Evolutionary conservation across 2,888 invertebrate species (phyloP), one percentile per base, ranked within the genome.

Genomic region (Hemicrepidius hirtus): DNA sequence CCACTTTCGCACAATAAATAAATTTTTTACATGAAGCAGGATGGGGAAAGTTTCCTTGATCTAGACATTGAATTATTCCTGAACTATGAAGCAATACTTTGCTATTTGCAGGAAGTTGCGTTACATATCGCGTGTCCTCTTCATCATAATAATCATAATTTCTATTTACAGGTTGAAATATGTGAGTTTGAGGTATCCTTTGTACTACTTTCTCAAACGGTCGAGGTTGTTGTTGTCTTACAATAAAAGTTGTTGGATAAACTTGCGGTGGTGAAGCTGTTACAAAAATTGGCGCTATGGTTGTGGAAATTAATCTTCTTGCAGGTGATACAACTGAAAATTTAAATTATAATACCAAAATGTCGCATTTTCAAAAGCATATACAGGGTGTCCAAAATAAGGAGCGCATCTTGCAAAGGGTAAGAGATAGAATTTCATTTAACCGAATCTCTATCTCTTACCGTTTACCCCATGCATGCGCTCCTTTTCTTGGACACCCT

Each of bases 1-100:
- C 95, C 88, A 94, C 92, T 84, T 90, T 91, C 24, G 96, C 95
- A 86, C 97, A 97, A 18, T 95, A 95, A 80, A 97, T 96, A 85
- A 97, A 97, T 86, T 96, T 96, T 86, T 93, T 94, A 85, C 97
- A 97, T 0, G 95, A 96, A 13, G 92, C 89, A 1, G 97, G 97
- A 87, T 97, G 97, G 0, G 96, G 94, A 87, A 96, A 97, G 85
- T 95, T 96, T 41, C 97, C 97, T 79, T 95, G 93, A 85, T 97
- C 96, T 70, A 95, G 87, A 83, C 97, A 97, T 78, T 94, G 93
- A 78, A 97, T 93, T 65, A 90, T 90, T 32, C 94, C 95, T 84
- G 91, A 89, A n/a, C 88, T 88, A 81, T 91, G 90, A 7, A 92
- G 86, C 55, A 91, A 84, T 24, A 92, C 91, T 83, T 92, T 92